Conservation (phyloP, 2,113 vertebrate genomes). For the Cercopithecus mona region DNA sequence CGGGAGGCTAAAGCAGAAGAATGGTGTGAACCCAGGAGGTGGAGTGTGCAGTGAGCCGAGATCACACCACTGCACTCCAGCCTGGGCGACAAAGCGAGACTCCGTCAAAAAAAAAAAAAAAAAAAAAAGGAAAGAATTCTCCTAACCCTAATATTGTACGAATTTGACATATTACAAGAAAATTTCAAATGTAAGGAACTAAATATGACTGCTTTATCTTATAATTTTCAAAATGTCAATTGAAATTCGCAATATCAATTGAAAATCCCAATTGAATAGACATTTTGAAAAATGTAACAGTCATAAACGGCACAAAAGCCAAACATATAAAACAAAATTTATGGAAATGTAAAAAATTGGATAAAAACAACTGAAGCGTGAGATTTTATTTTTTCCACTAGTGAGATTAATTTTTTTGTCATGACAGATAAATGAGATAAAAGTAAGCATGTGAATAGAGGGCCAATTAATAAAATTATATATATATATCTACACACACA, state of each 20-base stretch:
- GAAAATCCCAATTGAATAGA: not conserved
- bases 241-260: no score
- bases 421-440: not conserved
- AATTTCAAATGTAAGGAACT: not conserved
- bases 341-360: not conserved
- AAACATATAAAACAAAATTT: not conserved
- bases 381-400: not conserved
- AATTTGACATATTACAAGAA: not conserved
- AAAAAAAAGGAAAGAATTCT: not conserved
- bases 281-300: not conserved
- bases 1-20: no score
- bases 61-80: no score
- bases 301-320: not conserved
- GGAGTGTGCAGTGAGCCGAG: no score
- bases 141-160: not conserved
- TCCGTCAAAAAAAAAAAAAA: no score
- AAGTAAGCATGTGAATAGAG: not conserved
- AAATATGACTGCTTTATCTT: no score
- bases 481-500: not conserved
- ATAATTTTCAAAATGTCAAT: no score
- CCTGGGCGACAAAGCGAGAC: no score
- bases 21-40: no score
- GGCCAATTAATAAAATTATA: not conserved
- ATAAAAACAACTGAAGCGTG: not conserved
- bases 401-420: not conserved